A percentile compares a stretch with the other conserved stretches of the same genome.
These are phyloP conservation scores for Andrena fulva DNA, from an alignment of 2,888 invertebrate species.

Conservation along the genomic window DNA sequence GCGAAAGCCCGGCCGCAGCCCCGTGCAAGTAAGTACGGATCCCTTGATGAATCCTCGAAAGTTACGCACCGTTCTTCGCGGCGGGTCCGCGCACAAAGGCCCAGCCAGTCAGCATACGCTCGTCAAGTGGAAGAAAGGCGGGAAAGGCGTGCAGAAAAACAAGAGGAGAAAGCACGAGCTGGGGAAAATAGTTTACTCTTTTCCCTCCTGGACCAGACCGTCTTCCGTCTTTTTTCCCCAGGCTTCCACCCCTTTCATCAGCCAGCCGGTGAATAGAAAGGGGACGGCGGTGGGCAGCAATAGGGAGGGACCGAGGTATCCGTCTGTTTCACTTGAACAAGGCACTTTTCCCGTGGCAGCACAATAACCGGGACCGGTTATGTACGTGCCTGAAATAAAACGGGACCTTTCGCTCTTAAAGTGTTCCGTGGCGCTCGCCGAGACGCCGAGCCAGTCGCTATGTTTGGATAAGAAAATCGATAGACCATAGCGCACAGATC, in stretches of 20 bases:
- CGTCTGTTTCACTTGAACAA: constrained; percentile 81
- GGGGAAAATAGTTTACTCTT: constrained; percentile 73
- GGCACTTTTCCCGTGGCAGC: constrained; percentile 81
- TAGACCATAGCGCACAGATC: constrained; percentile 65
- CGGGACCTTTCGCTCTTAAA: constrained; percentile 72
- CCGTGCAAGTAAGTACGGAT: background rate
- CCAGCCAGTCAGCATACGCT: constrained; percentile 20
- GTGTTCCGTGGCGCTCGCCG: constrained; percentile 62
- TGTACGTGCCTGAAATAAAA: constrained; percentile 84
- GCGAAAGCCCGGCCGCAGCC: background rate
- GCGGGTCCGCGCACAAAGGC: background rate
- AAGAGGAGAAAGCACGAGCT: constrained; percentile 40
- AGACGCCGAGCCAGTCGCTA: constrained; percentile 46
- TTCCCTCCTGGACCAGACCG: constrained; percentile 64
- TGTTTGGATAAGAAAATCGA: constrained; percentile 75
- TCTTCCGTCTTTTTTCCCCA: constrained; percentile 71
- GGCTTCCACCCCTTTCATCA: constrained; percentile 79
- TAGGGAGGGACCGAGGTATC: constrained; percentile 68
- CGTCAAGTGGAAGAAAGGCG: constrained; percentile 3
- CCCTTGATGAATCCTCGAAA: constrained; percentile 9
- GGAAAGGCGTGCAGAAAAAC: background rate
- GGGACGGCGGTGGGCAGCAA: constrained; percentile 59
- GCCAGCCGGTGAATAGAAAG: constrained; percentile 72
- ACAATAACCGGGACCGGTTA: constrained; percentile 83
- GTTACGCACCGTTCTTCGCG: background rate